These are phyloP conservation scores for Caradrina kadenii DNA, from an alignment of 2,888 invertebrate genomes.

Conservation along the genomic window DNA sequence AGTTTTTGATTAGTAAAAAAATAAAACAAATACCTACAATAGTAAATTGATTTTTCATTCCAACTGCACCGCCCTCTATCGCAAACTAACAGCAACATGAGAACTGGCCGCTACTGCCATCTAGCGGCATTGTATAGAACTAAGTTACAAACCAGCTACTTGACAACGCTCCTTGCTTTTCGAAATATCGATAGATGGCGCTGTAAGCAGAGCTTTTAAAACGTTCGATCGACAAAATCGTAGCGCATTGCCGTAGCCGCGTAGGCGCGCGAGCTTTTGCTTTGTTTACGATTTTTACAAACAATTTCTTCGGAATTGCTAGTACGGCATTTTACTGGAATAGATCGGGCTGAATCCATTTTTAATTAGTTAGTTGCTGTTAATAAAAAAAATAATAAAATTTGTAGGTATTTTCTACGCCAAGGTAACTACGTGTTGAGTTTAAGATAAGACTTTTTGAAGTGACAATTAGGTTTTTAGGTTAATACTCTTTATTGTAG, in stretches of 20 bases:
- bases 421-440: background rate
- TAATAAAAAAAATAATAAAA: background rate
- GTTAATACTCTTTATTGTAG: background rate
- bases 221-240: constrained; percentile 16
- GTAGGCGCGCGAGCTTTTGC: constrained; percentile 49
- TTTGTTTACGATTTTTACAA: constrained; percentile 61
- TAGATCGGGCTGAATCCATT: constrained; percentile 7
- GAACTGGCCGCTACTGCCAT: constrained; percentile 60
- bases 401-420: background rate
- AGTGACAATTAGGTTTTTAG: background rate
- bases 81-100: constrained; percentile 49
- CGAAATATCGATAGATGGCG: constrained; percentile 76
- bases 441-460: background rate
- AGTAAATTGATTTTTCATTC: background rate
- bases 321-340: constrained; percentile 19
- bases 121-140: constrained; percentile 67
- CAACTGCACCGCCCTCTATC: constrained; percentile 70
- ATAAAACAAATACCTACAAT: background rate
- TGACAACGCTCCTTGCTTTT: constrained; percentile 32
- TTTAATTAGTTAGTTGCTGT: background rate
- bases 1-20: background rate
- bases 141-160: constrained; percentile 27
- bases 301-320: constrained; percentile 9
- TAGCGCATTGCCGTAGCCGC: constrained; percentile 39
- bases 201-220: constrained; percentile 50